Base-by-base conservation (phyloP, 2,113 vertebrate genomes). In the Typhlomys cinereus region DNA sequence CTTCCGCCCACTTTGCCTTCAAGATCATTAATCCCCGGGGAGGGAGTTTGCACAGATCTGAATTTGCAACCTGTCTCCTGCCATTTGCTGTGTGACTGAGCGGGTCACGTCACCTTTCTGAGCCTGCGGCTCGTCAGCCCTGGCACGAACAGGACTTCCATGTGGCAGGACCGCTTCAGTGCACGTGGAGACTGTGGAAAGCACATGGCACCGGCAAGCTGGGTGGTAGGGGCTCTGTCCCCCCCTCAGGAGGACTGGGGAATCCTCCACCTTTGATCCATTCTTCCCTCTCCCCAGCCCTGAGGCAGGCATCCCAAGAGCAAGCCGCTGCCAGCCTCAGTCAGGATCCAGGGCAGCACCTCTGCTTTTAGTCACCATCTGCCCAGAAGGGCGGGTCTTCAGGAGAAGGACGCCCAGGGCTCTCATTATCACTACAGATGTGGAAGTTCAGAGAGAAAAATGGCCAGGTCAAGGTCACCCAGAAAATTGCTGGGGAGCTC, bases 81-180 rank as follows among this genome's bases (percentile, higher is more conserved):
- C 29, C 62, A 4, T 84, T 93, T 54, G 90, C 80, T 66, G 64
- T 95, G 90, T 52, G 93, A 89, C 50, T 13, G 48, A 85, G 76
- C 39, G 48, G 31, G 31, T 66, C 36, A 17, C 29, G 14, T 44
- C 66, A 84, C 67, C 48, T 69, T 84, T 87, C 83, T 78, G 94
- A 64, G 41, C 71, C 76, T 67, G 50, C 39, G 9, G 25, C 41
- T 44, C 54, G 36, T 67, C 18, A 4, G 44, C 0, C 67, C 46
- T 59, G 39, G 54, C 61, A 76, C 57, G 75, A 67, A 61, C 61
- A 78, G 52, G 59, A 61, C 34, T 15, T 46, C 83, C 17, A 9
- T 81, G 79, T 93, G 86, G 36, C 7, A 14, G 66, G 54, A n/a
- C 67, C 75, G 21, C 69, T 79, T 73, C 80, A 64, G 90, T 71